Base-by-base conservation (phyloP, 2,797 vertebrate species). In the Cuculus canorus region DNA sequence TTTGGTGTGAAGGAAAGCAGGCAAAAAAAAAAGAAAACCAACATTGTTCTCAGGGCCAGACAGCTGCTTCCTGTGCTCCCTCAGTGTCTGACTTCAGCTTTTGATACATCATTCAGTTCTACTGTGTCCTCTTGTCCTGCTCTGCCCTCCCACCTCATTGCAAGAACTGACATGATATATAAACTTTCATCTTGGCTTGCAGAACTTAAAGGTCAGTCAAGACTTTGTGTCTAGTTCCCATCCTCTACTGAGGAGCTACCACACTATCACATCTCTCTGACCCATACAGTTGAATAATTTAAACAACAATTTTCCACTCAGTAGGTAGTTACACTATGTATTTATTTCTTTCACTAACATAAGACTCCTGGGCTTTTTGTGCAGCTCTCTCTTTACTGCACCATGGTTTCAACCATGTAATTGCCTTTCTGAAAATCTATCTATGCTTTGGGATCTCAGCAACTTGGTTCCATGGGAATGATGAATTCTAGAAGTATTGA, bases 231-330 rank as follows among this genome's bases (percentile, higher is more conserved):
- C 81, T 86, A 95, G 57, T 96, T 96, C 85, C 82, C 53, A 43
- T 41, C 37, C 70, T 60, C 41, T 91, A 10, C 33, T 47, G n/a
- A 84, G 83, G 37, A 54, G 30, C 52, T 39, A 60, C 10, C 47
- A 94, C 93, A 84, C 88, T 93, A 96, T 61, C 66, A 95, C 47
- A 48, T 83, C 64, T 94, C 85, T 96, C 80, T 88, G 69, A 86
- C 75, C 93, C 37, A 93, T 91, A 92, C 30, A 70, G 43, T 81
- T 94, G 82, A 94, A 93, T 80, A 95, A 95, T 94, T 97, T 82
- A 88, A 96, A 88, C 81, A 96, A 80, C 68, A 81, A 25, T 33
- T 78, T 92, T 39, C 25, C 17, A 82, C 33, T 75, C 88, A 28
- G 39, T 81, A 61, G 39, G 35, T 87, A 66, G 35, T 54, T 65